A percentile compares a stretch with the other conserved stretches of the same genome.
phyloP scores from a whole-genome alignment of 2,797 vertebrate genomes.

The Leptatherina wallacei region DNA sequence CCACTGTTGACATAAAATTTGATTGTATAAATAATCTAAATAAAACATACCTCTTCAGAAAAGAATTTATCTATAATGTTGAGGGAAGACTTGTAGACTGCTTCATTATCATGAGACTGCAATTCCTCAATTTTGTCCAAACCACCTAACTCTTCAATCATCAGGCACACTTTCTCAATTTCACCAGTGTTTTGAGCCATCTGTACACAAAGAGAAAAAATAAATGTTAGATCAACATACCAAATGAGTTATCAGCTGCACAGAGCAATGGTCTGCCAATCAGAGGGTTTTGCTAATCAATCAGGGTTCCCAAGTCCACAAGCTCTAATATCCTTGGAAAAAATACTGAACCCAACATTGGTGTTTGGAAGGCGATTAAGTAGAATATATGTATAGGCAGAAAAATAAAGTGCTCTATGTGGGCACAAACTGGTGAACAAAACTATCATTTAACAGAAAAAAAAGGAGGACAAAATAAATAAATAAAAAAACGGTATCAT shows the following conservation, averaged over 20 bases:
- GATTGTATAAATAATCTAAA: neutral
- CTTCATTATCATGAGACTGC: constrained; percentile 90
- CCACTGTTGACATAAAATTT: neutral
- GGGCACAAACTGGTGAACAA: no score
- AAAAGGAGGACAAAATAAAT: no score
- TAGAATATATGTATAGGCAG: no score
- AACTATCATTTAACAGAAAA: no score
- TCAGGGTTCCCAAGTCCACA: neutral
- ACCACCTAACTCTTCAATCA: constrained; percentile 92
- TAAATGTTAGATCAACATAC: neutral
- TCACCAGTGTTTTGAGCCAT: constrained; percentile 89
- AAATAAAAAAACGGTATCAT: no score
- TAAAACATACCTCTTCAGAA: constrained; percentile 86
- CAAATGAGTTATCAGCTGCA: neutral
- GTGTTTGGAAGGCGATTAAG: no score
- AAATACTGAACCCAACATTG: neutral
- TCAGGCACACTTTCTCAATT: constrained; percentile 87
- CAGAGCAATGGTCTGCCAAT: neutral
- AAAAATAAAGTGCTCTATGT: no score
- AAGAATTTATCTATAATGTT: constrained; percentile 92
- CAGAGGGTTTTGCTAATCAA: no score
- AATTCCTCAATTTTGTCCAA: constrained; percentile 92
- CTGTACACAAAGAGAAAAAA: constrained; percentile 64
- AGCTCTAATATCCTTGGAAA: neutral
- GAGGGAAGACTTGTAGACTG: constrained; percentile 88